Evolutionary conservation across 2,888 invertebrate genomes (phyloP).

Genomic region (Rhyacophila evoluta): DNA sequence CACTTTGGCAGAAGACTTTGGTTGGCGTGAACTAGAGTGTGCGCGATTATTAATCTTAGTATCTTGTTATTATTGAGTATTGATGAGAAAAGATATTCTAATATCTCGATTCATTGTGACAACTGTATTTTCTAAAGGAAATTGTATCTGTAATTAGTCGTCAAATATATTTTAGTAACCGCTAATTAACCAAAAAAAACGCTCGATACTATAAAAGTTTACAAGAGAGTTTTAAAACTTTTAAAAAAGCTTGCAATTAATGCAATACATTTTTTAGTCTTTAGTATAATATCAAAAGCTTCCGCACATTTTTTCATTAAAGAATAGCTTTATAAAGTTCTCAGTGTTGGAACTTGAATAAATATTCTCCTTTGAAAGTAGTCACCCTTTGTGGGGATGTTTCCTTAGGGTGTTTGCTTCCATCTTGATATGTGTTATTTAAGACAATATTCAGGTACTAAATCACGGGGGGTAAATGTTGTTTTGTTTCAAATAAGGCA

Average conservation of each 20-base stretch:
- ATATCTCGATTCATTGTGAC: too few species aligned
- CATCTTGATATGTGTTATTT: conserved; percentile 32
- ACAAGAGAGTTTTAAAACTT: too few species aligned
- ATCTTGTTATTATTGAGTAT: too few species aligned
- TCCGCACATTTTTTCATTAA: conserved; percentile 1
- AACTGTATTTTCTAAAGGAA: too few species aligned
- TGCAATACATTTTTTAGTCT: neutral
- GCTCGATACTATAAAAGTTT: too few species aligned
- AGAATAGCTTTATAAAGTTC: neutral
- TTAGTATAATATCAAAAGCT: neutral
- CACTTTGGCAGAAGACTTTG: too few species aligned
- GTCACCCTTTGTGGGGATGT: conserved; percentile 30
- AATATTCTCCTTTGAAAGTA: conserved; percentile 37
- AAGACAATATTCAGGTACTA: conserved; percentile 12
- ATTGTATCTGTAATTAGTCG: too few species aligned
- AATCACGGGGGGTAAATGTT: neutral
- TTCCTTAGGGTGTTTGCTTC: conserved; percentile 6
- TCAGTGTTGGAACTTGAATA: conserved; percentile 33
- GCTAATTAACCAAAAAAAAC: too few species aligned
- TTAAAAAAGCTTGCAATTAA: neutral
- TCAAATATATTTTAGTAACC: too few species aligned
- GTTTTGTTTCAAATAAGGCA: neutral
- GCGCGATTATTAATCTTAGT: too few species aligned
- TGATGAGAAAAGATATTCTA: too few species aligned
- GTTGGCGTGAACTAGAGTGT: too few species aligned